These are phyloP conservation scores for Lepidurus packardi DNA, from an alignment of 1,140 invertebrate genomes.

Conservation along the genomic window DNA sequence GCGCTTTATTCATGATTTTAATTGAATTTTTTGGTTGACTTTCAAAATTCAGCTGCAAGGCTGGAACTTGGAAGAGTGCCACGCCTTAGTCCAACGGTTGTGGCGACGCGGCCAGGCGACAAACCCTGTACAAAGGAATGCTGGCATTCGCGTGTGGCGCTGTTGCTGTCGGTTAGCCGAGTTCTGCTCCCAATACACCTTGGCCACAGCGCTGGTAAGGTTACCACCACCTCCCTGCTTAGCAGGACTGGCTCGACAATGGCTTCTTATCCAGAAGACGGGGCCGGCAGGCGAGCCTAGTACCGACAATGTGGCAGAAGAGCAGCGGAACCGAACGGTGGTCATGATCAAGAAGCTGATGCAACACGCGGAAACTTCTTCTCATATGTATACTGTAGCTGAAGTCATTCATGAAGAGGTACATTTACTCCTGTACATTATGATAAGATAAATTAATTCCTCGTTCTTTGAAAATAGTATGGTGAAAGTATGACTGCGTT, in stretches of 20 bases:
- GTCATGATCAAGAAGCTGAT: conserved; percentile 51
- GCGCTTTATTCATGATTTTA: not conserved
- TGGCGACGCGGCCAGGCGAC: conserved; percentile 15
- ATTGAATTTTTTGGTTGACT: not conserved
- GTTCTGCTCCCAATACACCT: conserved; percentile 49
- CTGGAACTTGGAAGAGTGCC: conserved; percentile 45
- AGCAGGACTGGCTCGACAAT: conserved; percentile 17
- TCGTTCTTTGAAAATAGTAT: conserved; percentile 50
- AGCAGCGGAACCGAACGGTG: conserved; percentile 35
- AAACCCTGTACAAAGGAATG: conserved; percentile 44
- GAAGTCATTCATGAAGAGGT: conserved; percentile 54
- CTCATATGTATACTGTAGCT: conserved; percentile 54
- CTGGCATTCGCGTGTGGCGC: conserved; percentile 46
- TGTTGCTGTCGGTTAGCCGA: conserved; percentile 50
- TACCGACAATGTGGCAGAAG: not conserved
- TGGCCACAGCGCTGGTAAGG: conserved; percentile 50
- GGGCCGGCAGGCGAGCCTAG: not conserved
- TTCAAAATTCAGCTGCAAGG: conserved; percentile 46
- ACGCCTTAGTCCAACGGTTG: conserved; percentile 36
- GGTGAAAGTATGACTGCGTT: conserved; percentile 56
- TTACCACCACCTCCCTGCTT: conserved; percentile 37
- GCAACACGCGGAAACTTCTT: conserved; percentile 51
- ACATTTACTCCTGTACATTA: conserved; percentile 37
- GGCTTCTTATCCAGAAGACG: conserved; percentile 24
- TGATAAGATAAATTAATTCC: not conserved